phyloP scores from a whole-genome alignment of 2,113 vertebrate genomes.

The Pycnonotus jocosus region DNA sequence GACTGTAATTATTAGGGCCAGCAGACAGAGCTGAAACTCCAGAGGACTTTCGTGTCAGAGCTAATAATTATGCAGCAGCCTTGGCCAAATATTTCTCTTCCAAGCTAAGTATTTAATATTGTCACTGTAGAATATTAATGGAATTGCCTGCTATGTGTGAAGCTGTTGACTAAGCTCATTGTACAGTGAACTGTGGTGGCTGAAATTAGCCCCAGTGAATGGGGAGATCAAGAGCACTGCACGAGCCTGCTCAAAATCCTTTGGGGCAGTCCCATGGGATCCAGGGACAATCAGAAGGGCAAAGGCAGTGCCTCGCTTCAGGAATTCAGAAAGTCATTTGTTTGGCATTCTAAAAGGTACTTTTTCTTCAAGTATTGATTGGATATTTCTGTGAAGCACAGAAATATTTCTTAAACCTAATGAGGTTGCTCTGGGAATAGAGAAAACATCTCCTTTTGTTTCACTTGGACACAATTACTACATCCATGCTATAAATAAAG shows the following conservation, averaged over 20 bases:
- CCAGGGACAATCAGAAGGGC: background rate
- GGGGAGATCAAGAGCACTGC: background rate
- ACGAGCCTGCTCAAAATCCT: background rate
- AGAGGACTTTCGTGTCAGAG: slow-evolving; percentile 58
- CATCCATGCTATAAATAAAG: slow-evolving; percentile 1
- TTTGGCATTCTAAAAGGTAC: background rate
- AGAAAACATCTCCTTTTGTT: background rate
- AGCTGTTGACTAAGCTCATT: slow-evolving; percentile 59
- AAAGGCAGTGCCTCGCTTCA: background rate
- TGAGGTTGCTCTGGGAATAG: too few relatives aligned
- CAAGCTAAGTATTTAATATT: slow-evolving; percentile 55
- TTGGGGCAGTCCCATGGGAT: background rate
- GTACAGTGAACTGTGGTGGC: slow-evolving; percentile 35
- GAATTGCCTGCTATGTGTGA: slow-evolving; percentile 30
- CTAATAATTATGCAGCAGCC: slow-evolving; percentile 64
- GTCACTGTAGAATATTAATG: slow-evolving; percentile 47
- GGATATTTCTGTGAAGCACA: background rate
- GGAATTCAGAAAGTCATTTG: background rate
- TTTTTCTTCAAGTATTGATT: background rate
- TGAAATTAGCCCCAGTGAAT: slow-evolving; percentile 33
- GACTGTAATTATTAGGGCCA: slow-evolving; percentile 58
- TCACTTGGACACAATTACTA: background rate
- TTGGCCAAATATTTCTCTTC: slow-evolving; percentile 61
- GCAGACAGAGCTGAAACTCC: slow-evolving; percentile 53
- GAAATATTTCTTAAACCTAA: background rate